Conservation (phyloP, 2,113 vertebrate species). For the Anolis sagrei region DNA sequence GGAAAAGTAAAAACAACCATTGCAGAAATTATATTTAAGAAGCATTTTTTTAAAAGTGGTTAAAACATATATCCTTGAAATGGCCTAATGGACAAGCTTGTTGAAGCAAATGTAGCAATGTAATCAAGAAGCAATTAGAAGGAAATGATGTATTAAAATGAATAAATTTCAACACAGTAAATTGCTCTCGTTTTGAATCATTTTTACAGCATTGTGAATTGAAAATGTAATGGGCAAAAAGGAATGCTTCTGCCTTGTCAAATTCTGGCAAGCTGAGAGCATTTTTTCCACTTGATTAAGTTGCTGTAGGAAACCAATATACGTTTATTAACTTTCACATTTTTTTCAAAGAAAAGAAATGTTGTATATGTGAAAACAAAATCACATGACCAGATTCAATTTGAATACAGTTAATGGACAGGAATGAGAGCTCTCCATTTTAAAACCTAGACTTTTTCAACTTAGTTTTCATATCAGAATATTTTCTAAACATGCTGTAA, state of each 20-base stretch:
- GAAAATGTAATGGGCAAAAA: slow-evolving; percentile 30
- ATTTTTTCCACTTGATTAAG: slow-evolving; percentile 40
- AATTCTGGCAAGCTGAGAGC: slow-evolving; percentile 18
- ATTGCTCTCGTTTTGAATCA: not conserved
- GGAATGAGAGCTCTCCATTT: not conserved
- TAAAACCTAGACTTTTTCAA: not conserved
- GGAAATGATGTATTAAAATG: slow-evolving; percentile 21
- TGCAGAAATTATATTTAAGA: not conserved
- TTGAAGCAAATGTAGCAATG: slow-evolving; percentile 19
- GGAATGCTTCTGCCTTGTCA: not conserved
- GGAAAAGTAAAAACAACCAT: not conserved
- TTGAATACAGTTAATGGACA: not conserved
- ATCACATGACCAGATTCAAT: not conserved
- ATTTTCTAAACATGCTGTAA: not conserved
- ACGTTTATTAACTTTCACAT: slow-evolving; percentile 25
- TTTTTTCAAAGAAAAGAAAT: slow-evolving; percentile 1
- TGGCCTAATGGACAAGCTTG: slow-evolving; percentile 21
- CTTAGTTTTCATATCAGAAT: not conserved
- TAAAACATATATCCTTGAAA: slow-evolving; percentile 3
- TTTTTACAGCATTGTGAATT: slow-evolving; percentile 4
- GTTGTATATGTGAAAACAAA: slow-evolving; percentile 29
- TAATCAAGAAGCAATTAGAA: slow-evolving; percentile 38
- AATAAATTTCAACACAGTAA: slow-evolving; percentile 23
- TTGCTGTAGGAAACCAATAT: slow-evolving; percentile 12
- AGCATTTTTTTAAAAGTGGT: not conserved